Conservation (phyloP, 2,113 vertebrate genomes). For the Neofelis nebulosa region DNA sequence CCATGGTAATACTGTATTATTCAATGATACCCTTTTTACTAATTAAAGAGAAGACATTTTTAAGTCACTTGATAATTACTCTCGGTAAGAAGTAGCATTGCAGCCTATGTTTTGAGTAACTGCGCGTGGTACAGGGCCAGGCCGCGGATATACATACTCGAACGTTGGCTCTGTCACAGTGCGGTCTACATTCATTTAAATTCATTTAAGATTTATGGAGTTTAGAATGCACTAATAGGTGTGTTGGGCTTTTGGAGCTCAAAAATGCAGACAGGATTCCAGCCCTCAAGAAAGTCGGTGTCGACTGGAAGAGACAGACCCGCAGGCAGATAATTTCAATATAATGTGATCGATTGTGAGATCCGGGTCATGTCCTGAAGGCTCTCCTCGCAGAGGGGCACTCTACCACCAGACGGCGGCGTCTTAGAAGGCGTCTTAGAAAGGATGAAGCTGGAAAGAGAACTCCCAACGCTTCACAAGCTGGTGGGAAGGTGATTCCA, state of each 20-base stretch:
- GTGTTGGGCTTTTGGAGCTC: background rate
- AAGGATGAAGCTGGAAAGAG: background rate
- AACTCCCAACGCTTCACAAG: background rate
- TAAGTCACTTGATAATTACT: background rate
- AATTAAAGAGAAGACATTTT: conserved; percentile 29
- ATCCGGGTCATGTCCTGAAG: background rate
- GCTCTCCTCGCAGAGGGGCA: background rate
- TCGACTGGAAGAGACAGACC: background rate
- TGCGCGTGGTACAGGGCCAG: background rate
- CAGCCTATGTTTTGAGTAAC: background rate
- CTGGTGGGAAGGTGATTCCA: background rate
- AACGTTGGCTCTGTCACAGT: background rate
- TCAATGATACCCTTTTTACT: background rate
- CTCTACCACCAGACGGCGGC: background rate
- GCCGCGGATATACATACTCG: background rate
- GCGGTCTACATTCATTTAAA: background rate
- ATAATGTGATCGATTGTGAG: background rate
- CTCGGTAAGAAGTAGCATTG: background rate
- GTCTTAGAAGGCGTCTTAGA: background rate
- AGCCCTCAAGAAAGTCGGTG: background rate
- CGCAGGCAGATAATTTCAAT: background rate
- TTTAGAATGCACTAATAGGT: background rate
- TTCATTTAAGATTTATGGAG: background rate
- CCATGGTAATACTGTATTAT: background rate
- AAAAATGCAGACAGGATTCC: background rate